These are phyloP conservation scores for Corythaixoides concolor DNA, from an alignment of 2,113 vertebrate genomes.

Conservation along the genomic window DNA sequence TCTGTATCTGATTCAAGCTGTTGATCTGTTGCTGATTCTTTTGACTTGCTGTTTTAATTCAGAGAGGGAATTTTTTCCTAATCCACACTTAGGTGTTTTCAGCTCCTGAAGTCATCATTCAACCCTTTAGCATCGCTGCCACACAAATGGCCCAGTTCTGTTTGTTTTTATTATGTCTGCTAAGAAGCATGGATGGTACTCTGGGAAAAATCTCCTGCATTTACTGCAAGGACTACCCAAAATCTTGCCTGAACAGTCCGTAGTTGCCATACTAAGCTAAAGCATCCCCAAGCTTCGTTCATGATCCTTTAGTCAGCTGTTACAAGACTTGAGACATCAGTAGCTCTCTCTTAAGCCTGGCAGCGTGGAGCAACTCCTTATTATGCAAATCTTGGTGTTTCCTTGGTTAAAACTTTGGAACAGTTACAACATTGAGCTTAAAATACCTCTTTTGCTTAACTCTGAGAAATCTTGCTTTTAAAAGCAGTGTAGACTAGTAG, in stretches of 20 bases:
- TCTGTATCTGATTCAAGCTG: slow-evolving; percentile 6
- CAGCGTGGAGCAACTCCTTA: neutral
- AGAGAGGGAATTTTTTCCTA: neutral
- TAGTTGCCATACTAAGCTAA: neutral
- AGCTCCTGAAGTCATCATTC: neutral
- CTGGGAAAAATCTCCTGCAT: neutral
- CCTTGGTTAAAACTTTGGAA: neutral
- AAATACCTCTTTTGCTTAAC: neutral
- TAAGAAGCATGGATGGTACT: neutral
- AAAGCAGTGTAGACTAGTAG: neutral
- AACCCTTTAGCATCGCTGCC: neutral
- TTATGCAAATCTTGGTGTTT: neutral
- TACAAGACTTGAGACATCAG: neutral
- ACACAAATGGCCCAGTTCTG: neutral
- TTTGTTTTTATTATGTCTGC: neutral
- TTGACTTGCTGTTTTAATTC: slow-evolving; percentile 40
- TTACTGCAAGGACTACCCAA: neutral
- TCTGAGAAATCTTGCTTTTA: neutral
- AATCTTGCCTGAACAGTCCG: neutral
- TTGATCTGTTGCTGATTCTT: slow-evolving; percentile 33
- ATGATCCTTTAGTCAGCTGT: neutral
- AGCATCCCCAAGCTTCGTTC: neutral
- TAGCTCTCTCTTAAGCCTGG: neutral
- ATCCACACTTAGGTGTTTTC: slow-evolving; percentile 6
- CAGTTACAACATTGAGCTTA: neutral